These are phyloP conservation scores for Spea bombifrons DNA, from an alignment of 2,113 vertebrate species.

Conservation along the genomic window DNA sequence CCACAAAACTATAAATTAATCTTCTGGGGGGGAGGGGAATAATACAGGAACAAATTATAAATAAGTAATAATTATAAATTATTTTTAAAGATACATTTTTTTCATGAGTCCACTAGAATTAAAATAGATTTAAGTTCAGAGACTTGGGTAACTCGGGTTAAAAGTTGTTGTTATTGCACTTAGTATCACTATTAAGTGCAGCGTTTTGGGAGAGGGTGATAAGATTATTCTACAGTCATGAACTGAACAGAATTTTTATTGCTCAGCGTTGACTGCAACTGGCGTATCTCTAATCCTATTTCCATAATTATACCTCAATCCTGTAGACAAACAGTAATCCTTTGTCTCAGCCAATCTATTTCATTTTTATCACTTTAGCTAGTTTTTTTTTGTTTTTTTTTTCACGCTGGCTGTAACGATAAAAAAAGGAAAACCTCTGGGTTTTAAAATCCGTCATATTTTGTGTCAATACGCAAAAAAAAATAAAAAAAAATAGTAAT, in stretches of 20 bases:
- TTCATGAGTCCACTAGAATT: no score
- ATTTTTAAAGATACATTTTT: no score
- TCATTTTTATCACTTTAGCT: conserved; percentile 42
- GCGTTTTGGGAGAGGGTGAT: background rate
- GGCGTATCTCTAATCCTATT: conserved; percentile 44
- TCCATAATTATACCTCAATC: conserved; percentile 46
- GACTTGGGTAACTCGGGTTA: no score
- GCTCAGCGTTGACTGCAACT: conserved; percentile 36
- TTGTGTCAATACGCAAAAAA: background rate
- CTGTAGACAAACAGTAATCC: conserved; percentile 44
- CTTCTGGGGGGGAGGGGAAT: no score
- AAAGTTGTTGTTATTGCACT: background rate
- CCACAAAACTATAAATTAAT: no score
- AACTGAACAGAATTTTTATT: conserved; percentile 39
- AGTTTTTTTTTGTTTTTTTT: conserved; percentile 29
- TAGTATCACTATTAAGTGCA: conserved; percentile 5
- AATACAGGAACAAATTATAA: no score
- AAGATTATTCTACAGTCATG: conserved; percentile 22
- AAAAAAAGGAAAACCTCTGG: conserved; percentile 18
- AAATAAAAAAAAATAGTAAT: conserved; percentile 6
- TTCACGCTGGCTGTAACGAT: conserved; percentile 3
- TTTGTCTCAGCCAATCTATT: conserved; percentile 45
- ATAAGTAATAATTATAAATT: no score
- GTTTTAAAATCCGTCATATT: background rate
- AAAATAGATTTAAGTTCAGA: no score